Conservation (phyloP, 2,113 vertebrate genomes). For the Chlorodrepanis virens region DNA sequence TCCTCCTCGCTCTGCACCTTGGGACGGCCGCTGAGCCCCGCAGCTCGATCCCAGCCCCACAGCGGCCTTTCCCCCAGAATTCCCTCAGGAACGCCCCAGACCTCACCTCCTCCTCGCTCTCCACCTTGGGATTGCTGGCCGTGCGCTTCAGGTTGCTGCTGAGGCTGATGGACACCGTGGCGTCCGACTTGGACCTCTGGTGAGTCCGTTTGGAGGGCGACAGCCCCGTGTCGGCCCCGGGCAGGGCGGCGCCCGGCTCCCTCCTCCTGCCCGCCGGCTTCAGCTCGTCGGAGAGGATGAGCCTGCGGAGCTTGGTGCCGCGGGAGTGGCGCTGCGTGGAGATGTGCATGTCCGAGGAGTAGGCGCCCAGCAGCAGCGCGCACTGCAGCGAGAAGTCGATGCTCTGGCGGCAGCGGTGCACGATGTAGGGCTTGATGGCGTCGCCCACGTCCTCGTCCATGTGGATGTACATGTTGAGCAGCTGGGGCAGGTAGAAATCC, state of each 20-base stretch:
- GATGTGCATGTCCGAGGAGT: slow-evolving; percentile 97
- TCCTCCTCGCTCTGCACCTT: neutral
- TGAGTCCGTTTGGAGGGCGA: slow-evolving; percentile 96
- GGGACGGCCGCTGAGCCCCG: no score
- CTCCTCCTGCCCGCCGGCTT: slow-evolving; percentile 81
- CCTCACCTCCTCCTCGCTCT: slow-evolving; percentile 90
- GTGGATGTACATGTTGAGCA: slow-evolving; percentile 98
- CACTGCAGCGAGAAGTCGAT: slow-evolving; percentile 91
- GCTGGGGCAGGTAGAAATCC: slow-evolving; percentile 93
- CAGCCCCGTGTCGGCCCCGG: slow-evolving; percentile 68
- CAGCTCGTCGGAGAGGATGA: slow-evolving; percentile 94
- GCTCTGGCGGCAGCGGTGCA: slow-evolving; percentile 96
- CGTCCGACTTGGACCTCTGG: slow-evolving; percentile 96
- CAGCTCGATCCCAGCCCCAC: neutral
- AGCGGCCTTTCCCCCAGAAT: neutral
- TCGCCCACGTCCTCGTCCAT: slow-evolving; percentile 97
- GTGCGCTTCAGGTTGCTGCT: slow-evolving; percentile 95
- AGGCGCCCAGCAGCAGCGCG: slow-evolving; percentile 90
- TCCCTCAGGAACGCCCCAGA: fast-evolving
- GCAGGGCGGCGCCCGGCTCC: slow-evolving; percentile 44
- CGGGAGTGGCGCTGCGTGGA: slow-evolving; percentile 93
- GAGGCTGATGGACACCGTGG: slow-evolving; percentile 88
- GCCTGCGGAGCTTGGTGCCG: slow-evolving; percentile 88
- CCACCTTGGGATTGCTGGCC: slow-evolving; percentile 95
- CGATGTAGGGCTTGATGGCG: slow-evolving; percentile 95